Conservation (phyloP, 2,113 vertebrate genomes). For the Nothoprocta pentlandii region DNA sequence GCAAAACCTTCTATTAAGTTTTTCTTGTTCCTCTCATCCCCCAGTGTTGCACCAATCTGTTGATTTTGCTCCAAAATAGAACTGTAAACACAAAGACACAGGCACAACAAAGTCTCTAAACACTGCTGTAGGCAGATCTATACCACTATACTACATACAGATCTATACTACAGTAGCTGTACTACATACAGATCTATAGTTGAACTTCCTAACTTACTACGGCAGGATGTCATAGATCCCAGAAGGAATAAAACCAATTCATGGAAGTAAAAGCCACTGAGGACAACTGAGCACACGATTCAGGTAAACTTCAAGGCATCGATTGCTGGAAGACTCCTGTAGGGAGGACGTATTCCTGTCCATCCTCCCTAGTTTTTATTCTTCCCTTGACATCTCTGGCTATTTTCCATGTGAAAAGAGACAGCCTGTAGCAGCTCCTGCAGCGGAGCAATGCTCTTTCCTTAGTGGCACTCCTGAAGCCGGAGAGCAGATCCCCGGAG, state of each 20-base stretch:
- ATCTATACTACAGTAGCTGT: too few relatives aligned
- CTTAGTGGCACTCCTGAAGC: background rate
- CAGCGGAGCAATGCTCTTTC: background rate
- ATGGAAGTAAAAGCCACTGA: background rate
- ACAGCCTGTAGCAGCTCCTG: background rate
- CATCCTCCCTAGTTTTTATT: background rate
- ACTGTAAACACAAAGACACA: background rate
- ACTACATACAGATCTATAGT: background rate
- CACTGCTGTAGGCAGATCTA: background rate
- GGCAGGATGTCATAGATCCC: background rate
- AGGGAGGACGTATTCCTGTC: rapidly evolving
- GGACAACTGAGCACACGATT: background rate
- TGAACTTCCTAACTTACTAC: background rate
- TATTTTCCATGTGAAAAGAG: background rate
- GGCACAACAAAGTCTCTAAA: background rate
- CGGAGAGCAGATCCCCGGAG: rapidly evolving
- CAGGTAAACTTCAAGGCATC: background rate
- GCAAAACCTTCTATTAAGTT: background rate
- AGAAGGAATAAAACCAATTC: background rate
- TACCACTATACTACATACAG: too few relatives aligned
- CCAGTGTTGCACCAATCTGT: background rate
- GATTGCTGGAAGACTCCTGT: background rate
- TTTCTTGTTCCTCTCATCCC: background rate
- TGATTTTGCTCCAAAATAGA: background rate
- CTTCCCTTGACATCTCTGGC: background rate